Conservation (phyloP, 2,113 vertebrate genomes). For the Pelusios castaneus region DNA sequence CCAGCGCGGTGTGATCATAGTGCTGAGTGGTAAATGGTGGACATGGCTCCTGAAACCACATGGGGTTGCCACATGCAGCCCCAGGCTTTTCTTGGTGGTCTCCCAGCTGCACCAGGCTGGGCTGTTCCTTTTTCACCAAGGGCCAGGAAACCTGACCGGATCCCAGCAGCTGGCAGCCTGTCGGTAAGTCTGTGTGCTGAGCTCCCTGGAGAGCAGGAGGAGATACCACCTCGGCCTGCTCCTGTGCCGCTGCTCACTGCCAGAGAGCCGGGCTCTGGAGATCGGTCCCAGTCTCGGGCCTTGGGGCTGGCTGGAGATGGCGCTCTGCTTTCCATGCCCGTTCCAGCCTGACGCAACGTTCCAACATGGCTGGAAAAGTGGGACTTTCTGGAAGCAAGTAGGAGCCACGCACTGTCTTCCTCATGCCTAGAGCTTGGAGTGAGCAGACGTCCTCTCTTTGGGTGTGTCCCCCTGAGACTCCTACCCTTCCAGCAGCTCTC, state of each 20-base stretch:
- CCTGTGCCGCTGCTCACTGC: background rate
- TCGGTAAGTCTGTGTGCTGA: accelerated
- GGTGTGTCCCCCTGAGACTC: background rate
- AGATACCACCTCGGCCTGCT: too few species aligned
- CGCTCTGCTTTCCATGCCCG: background rate
- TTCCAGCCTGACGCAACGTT: too few species aligned
- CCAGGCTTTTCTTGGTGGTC: background rate
- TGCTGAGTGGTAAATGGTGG: background rate
- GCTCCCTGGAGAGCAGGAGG: accelerated
- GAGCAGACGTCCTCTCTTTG: too few species aligned
- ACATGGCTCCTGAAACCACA: too few species aligned
- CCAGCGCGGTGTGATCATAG: background rate
- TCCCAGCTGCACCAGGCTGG: too few species aligned
- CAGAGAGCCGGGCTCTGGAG: background rate
- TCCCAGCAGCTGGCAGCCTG: background rate
- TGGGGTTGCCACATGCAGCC: background rate
- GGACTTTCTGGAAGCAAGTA: background rate
- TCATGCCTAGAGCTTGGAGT: too few species aligned
- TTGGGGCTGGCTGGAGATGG: too few species aligned
- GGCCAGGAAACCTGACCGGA: background rate
- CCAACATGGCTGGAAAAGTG: background rate
- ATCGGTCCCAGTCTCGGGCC: background rate
- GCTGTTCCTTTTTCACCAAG: background rate
- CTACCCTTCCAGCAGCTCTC: background rate
- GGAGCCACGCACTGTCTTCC: too few species aligned